Evolutionary conservation across 2,113 vertebrate species (phyloP).

Genomic region (Scomber colias): DNA sequence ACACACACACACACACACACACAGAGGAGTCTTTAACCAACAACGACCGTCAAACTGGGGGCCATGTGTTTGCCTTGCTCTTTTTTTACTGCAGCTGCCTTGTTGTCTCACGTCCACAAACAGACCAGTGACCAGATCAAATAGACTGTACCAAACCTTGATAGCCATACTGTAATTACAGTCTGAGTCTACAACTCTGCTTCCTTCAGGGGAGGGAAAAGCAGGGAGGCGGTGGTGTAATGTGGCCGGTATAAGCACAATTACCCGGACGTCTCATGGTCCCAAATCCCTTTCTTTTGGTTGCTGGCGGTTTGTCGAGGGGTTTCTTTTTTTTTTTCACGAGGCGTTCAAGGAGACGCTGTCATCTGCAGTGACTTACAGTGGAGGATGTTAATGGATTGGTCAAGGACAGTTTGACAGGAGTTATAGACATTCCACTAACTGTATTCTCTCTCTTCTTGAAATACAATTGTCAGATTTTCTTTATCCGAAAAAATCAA

Average conservation of each 20-base stretch:
- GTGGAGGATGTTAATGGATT: slow-evolving; percentile 22
- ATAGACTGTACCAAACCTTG: slow-evolving; percentile 46
- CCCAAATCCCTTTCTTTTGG: slow-evolving; percentile 18
- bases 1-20: no score
- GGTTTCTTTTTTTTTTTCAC: slow-evolving; percentile 5
- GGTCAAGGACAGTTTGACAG: slow-evolving; percentile 33
- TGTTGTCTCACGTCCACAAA: slow-evolving; percentile 65
- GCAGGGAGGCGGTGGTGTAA: neutral
- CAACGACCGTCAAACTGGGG: slow-evolving; percentile 7
- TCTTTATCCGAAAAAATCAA: neutral
- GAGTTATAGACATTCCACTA: slow-evolving; percentile 11
- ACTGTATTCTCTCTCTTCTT: neutral
- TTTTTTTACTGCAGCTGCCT: slow-evolving; percentile 62
- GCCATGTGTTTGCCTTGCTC: slow-evolving; percentile 67
- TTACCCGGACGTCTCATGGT: slow-evolving; percentile 49
- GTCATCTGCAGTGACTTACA: neutral
- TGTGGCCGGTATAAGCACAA: slow-evolving; percentile 42
- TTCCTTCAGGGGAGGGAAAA: slow-evolving; percentile 48
- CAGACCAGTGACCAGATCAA: slow-evolving; percentile 67
- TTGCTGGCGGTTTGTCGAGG: neutral
- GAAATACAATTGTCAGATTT: neutral
- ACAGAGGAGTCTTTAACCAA: neutral
- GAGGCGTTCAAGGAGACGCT: slow-evolving; percentile 27
- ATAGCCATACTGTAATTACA: slow-evolving; percentile 63
- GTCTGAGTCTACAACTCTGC: slow-evolving; percentile 38